Percentiles rank a stretch among this genome's conserved stretches.
Evolutionary conservation across 2,888 invertebrate genomes (phyloP).

Genomic region (Lapara coniferarum): DNA sequence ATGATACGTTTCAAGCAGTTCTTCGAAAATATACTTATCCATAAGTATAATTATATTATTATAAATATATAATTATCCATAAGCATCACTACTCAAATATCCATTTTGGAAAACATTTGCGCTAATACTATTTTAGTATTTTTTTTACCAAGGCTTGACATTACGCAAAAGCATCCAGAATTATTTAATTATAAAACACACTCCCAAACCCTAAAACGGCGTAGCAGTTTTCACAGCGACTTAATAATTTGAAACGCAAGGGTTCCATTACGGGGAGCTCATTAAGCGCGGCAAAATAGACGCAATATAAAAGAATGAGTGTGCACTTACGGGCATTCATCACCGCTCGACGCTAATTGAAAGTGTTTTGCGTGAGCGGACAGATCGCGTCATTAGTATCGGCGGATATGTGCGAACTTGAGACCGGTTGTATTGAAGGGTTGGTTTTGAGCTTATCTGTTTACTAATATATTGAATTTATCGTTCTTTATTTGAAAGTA

Average conservation of each 20-base stretch:
- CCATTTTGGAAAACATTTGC: no score
- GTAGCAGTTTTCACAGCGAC: conserved; percentile 51
- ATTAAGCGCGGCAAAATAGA: conserved; percentile 74
- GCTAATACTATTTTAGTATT: no score
- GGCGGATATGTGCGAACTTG: not conserved
- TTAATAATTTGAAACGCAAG: conserved; percentile 43
- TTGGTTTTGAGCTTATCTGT: no score
- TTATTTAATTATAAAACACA: conserved; percentile 24
- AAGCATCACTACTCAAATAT: no score
- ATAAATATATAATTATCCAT: no score
- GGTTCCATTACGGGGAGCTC: conserved; percentile 57
- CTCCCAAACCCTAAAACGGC: conserved; percentile 25
- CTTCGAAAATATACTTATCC: no score
- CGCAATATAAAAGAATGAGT: conserved; percentile 79
- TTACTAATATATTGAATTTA: no score
- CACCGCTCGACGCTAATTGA: conserved; percentile 44
- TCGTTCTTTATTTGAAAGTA: no score
- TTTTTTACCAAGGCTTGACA: no score
- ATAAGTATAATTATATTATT: no score
- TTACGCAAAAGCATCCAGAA: not conserved
- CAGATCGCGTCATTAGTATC: not conserved
- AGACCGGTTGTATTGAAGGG: no score
- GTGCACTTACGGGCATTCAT: conserved; percentile 49
- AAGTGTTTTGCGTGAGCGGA: conserved; percentile 34
- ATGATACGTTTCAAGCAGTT: no score